These are phyloP conservation scores for Globodera ellingtonae DNA, from an alignment of 1,140 invertebrate genomes.

Conservation along the genomic window DNA sequence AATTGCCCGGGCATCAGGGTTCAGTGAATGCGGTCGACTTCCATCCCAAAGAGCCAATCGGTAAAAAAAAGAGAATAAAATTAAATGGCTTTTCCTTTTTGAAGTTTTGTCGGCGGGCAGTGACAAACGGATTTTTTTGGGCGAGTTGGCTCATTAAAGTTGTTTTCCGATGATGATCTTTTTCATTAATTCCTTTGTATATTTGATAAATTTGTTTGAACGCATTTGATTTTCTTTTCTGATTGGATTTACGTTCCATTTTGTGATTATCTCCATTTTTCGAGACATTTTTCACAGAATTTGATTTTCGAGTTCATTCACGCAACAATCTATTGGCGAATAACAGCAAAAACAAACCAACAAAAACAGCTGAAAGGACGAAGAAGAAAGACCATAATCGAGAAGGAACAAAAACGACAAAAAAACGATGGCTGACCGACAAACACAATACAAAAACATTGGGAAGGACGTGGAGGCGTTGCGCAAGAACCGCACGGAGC, in stretches of 20 bases:
- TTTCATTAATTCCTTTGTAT: constrained; percentile 2
- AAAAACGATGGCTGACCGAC: constrained; percentile 52
- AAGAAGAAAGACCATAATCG: not conserved
- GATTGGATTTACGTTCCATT: not conserved
- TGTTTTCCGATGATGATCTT: not conserved
- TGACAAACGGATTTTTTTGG: constrained; percentile 92
- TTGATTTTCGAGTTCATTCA: not conserved
- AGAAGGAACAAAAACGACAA: not conserved
- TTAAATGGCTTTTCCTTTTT: constrained; percentile 60
- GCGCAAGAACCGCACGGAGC: constrained; percentile 77
- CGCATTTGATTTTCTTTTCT: not conserved
- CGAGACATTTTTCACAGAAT: not conserved
- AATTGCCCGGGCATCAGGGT: constrained; percentile 94
- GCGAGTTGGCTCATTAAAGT: constrained; percentile 71
- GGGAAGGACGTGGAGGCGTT: constrained; percentile 61
- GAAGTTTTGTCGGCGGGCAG: constrained; percentile 86
- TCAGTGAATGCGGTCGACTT: constrained; percentile 95
- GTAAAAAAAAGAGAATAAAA: constrained; percentile 67
- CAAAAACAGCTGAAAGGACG: constrained; percentile 5
- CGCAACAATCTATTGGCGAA: not conserved
- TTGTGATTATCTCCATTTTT: not conserved
- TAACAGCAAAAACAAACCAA: constrained; percentile 2
- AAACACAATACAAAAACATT: constrained; percentile 61
- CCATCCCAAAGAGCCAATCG: constrained; percentile 88
- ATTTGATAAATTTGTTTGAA: not conserved